A percentile compares a stretch with the other conserved stretches of the same genome.
phyloP scores from a whole-genome alignment of 2,888 invertebrate species.

The Philereme vetulata region DNA sequence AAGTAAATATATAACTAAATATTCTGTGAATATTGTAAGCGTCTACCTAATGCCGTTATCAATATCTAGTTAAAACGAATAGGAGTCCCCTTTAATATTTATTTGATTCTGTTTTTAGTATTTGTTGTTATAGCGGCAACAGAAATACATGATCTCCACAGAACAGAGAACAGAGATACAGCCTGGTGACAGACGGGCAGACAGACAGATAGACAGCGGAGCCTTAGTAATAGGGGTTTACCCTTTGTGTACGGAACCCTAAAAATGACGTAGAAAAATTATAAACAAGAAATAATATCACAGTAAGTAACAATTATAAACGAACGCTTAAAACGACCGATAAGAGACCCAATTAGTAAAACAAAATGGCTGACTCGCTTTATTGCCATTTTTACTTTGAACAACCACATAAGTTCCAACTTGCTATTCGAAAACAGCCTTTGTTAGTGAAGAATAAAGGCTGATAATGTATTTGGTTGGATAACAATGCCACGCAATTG shows the following conservation, averaged over 20 bases:
- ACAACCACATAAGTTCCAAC: slow-evolving; percentile 13
- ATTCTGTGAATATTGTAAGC: no score
- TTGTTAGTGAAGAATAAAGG: slow-evolving; percentile 28
- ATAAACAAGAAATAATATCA: slow-evolving; percentile 59
- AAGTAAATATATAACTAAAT: no score
- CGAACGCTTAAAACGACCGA: slow-evolving; percentile 68
- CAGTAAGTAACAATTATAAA: slow-evolving; percentile 60
- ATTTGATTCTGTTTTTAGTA: no score
- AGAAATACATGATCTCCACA: no score
- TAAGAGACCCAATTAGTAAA: slow-evolving; percentile 74
- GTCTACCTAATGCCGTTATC: no score
- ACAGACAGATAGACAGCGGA: no score
- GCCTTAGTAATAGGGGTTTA: no score
- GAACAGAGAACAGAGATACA: slow-evolving; percentile 24
- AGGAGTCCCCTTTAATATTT: no score
- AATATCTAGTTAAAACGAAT: no score
- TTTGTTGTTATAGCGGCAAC: no score
- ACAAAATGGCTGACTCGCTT: slow-evolving; percentile 56
- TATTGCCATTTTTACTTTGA: slow-evolving; percentile 57
- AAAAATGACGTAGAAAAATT: slow-evolving; percentile 41
- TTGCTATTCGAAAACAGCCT: slow-evolving; percentile 18
- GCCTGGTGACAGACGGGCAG: no score
- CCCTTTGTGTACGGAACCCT: no score
- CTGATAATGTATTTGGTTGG: slow-evolving; percentile 20
- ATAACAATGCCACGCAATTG: slow-evolving; percentile 54